Evolutionary conservation across 2,888 invertebrate genomes (phyloP).

Genomic region (Rhaphigaster nebulosa): DNA sequence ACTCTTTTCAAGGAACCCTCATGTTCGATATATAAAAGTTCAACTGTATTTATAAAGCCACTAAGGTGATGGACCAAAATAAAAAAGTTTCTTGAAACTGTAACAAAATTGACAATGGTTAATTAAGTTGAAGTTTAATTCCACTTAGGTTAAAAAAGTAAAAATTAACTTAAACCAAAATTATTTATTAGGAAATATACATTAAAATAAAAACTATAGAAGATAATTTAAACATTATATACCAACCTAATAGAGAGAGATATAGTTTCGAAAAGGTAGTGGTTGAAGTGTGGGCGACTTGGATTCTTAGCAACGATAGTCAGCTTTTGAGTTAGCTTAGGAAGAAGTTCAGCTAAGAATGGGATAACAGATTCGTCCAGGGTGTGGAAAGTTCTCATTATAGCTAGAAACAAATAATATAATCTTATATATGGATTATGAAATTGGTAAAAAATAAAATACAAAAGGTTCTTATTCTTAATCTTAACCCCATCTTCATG

Average conservation of each 20-base stretch:
- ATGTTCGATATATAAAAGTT: too few species aligned
- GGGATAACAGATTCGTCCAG: conserved; percentile 86
- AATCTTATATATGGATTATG: not conserved
- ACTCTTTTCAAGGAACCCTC: too few species aligned
- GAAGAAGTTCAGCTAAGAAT: conserved; percentile 83
- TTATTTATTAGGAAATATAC: not conserved
- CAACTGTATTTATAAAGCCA: too few species aligned
- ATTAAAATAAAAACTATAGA: not conserved
- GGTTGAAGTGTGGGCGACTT: conserved; percentile 97
- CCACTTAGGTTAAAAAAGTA: conserved; percentile 17
- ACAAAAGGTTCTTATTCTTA: not conserved
- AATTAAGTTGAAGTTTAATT: conserved; percentile 51
- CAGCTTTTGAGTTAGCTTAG: conserved; percentile 87
- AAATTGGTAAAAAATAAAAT: conserved; percentile 57
- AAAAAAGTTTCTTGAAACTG: too few species aligned
- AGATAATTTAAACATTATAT: not conserved
- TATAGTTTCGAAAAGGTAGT: conserved; percentile 96
- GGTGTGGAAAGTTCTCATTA: conserved; percentile 89
- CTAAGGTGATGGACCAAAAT: too few species aligned
- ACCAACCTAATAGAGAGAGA: conserved; percentile 87
- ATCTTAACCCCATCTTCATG: too few species aligned
- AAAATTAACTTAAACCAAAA: not conserved
- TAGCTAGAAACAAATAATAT: conserved; percentile 73
- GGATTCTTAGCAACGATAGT: conserved; percentile 91
- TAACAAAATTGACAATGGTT: too few species aligned